Evolutionary conservation across 1,140 invertebrate species (phyloP), one percentile per base, ranked within the genome.

Genomic region (Listronotus oregonensis): DNA sequence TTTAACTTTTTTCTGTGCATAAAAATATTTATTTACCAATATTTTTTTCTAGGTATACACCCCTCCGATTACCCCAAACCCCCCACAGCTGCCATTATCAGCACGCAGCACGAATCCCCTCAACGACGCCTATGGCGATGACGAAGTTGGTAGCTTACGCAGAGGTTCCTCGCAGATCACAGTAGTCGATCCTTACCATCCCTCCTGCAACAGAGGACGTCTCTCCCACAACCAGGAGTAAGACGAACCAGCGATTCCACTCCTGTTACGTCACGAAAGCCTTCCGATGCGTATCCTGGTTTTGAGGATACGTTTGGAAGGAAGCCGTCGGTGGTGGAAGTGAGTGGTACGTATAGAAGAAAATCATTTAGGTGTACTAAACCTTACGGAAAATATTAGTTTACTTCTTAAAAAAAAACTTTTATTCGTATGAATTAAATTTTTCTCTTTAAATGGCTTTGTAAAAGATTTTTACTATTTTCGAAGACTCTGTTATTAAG

Each of bases 131-230:
- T 42, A 75, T 77, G 64, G 79, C 73, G 5, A 74, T 73, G 18
- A 71, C 75, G 31, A 49, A 71, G 3, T 67, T 71, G 32, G 42
- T 59, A 7, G 73, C 69, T 51, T 66, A 78, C 10, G 59, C 75
- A 9, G 60, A 74, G 77, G 73, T 8, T 76, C 75, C 7, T 77
- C 75, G 8, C 74, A 75, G 50, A 72, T 78, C 9, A 78, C 73
- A 34, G 77, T 77, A 34, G 74, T 69, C 34, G 80, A 81, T 70
- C 79, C 80, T 0, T 82, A 78, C 58, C 76, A 75, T 67, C 72
- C 71, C 11, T 64, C 66, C 32, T 59, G 21, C 69, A 70, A 60
- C 63, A 42, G 60, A 54, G 65, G 58, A 11, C 57, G 10, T 46
- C 61, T 46, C 15, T 67, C 51, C 17, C 46, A 15, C 52, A 57